Conservation (phyloP, 1,140 invertebrate species). For the Lepidurus arcticus region DNA sequence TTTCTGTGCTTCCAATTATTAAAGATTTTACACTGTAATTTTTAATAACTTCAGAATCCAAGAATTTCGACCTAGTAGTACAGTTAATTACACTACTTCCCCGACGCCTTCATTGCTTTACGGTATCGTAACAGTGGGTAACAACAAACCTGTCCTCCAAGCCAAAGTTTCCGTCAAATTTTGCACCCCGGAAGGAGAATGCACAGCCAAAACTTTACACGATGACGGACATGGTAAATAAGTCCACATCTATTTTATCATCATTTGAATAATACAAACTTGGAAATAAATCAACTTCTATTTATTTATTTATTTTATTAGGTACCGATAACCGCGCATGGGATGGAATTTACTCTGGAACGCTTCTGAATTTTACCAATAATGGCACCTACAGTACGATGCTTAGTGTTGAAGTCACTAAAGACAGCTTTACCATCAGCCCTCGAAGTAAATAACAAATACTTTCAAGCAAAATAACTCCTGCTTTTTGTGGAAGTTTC, state of each 20-base stretch:
- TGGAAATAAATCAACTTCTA: no score
- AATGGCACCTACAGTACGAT: constrained; percentile 17
- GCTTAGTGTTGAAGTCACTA: constrained; percentile 6
- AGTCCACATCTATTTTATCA: not conserved
- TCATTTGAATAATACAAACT: no score
- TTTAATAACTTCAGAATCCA: not conserved
- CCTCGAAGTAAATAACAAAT: not conserved
- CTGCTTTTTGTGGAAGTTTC: not conserved
- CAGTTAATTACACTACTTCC: not conserved
- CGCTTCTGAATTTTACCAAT: not conserved
- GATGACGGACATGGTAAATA: not conserved
- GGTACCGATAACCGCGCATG: constrained; percentile 22
- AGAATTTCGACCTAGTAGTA: not conserved
- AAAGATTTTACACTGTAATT: no score
- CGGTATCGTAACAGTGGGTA: not conserved
- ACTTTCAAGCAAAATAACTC: not conserved
- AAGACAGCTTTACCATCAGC: not conserved
- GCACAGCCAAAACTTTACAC: not conserved
- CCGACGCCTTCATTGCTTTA: not conserved
- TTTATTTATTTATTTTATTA: not conserved
- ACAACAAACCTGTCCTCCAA: not conserved
- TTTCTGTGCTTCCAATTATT: no score
- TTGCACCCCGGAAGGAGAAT: not conserved
- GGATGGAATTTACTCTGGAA: constrained; percentile 27
- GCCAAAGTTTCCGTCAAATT: not conserved